Evolutionary conservation across 2,888 invertebrate genomes (phyloP), one percentile per base, ranked within the genome.

Genomic region (Phoenoteleia sp.): DNA sequence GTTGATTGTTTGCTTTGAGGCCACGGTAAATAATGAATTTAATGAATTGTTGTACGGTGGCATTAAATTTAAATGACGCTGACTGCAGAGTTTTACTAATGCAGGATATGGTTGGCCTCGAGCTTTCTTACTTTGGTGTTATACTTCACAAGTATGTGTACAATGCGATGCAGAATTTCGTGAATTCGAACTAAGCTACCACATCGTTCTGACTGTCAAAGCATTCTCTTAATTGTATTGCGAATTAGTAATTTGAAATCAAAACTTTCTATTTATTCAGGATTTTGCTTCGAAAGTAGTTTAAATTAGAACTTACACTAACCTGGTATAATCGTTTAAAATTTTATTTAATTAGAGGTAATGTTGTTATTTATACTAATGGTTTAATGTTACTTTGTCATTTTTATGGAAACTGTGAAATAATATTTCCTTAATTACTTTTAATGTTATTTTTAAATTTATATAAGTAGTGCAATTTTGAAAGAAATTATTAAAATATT

Each of bases 101-200:
- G 56, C 25, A 15, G 25, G 42, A 60, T 60, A 60, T 36, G 56
- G 23, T 69, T 27, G 27, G 47, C 58, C 58, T 36, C 33, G 27
- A 60, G 58, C 23, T 58, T 60, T 47, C 58, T 72, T 72, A 60
- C 47, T 58, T 60, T 15, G 33, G 13, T 33, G 58, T 33, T 58
- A 47, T 58, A 58, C 33, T 56, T 62, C 13, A 27, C 39, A 74
- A 45, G 39, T 60, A 60, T 60, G 49, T 49, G 49, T 52, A 29
- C 27, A 60, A 52, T 74, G 25, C 27, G 13, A 23, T 23, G 27
- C 39, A 25, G 72, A 60, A 74, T 62, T 74, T 74, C 23, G 17
- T 33, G 49, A 58, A 60, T 72, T 58, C 36, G 27, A 49, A 60
- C 58, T 72, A 42, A 60, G 25, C 49, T 39, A 52, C 52, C 49